These are phyloP conservation scores for Harpalus rufipes DNA, from an alignment of 2,888 invertebrate species.

Conservation along the genomic window DNA sequence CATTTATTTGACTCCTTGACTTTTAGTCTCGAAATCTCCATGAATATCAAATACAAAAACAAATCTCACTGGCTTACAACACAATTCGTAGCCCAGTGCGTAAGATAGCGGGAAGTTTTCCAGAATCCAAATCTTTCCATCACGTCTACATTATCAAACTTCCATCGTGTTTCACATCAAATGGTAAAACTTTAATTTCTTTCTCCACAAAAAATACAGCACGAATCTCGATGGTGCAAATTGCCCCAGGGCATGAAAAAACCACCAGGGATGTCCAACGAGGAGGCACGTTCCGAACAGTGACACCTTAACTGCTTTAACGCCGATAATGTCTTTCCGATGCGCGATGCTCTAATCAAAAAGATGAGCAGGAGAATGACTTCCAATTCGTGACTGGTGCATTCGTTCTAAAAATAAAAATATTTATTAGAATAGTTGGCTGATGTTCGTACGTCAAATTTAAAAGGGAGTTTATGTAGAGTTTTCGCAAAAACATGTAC, in stretches of 20 bases:
- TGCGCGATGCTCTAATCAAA: constrained; percentile 28
- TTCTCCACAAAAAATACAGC: constrained; percentile 46
- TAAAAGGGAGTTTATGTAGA: no score
- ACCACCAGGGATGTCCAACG: constrained; percentile 21
- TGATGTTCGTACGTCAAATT: no score
- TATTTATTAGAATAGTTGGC: no score
- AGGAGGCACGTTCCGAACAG: constrained; percentile 27
- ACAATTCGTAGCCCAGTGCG: constrained; percentile 12
- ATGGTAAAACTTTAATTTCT: constrained; percentile 59
- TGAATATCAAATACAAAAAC: constrained; percentile 52
- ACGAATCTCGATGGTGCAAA: constrained; percentile 56
- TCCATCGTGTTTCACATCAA: constrained; percentile 59
- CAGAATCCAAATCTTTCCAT: constrained; percentile 46
- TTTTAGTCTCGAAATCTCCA: constrained; percentile 39
- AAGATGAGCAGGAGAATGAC: no score
- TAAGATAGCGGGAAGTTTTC: constrained; percentile 26
- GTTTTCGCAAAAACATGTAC: no score
- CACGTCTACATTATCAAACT: constrained; percentile 58
- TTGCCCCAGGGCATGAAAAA: constrained; percentile 47
- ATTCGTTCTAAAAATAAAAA: no score
- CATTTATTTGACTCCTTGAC: constrained; percentile 17
- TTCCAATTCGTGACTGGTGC: no score
- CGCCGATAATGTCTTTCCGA: constrained; percentile 53
- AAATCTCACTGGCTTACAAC: constrained; percentile 23
- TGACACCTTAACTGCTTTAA: constrained; percentile 53